Percentiles rank a stretch among this genome's conserved stretches.
Evolutionary conservation across 2,797 vertebrate species (phyloP).

Genomic region (Notamacropus eugenii): DNA sequence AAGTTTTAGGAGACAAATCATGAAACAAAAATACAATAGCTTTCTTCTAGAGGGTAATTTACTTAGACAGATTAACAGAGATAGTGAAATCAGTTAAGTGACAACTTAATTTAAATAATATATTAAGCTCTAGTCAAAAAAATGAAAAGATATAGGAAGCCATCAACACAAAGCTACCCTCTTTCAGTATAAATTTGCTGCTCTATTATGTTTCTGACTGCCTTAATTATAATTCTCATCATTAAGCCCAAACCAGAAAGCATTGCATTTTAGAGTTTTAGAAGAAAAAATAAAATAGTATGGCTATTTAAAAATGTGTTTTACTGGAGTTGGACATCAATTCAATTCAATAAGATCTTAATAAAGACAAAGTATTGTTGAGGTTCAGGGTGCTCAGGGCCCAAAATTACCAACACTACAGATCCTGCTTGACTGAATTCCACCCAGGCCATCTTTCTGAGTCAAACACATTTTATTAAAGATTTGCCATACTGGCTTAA

Average conservation of each 20-base stretch:
- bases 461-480: no score
- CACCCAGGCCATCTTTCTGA: no score
- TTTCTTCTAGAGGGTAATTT: conserved; percentile 41
- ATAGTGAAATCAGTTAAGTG: conserved; percentile 36
- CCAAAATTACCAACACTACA: no score
- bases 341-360: not conserved
- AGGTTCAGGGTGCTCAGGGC: no score
- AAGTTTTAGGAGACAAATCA: conserved; percentile 50
- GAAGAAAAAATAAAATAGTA: not conserved
- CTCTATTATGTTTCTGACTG: conserved; percentile 5
- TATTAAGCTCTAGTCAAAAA: conserved; percentile 45
- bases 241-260: not conserved
- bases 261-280: not conserved
- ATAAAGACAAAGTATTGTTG: no score
- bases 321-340: not conserved
- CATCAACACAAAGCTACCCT: conserved; percentile 34
- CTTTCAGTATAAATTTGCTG: conserved; percentile 17
- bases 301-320: no score
- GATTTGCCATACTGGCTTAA: no score
- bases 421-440: no score
- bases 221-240: conserved; percentile 44
- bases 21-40: conserved; percentile 34
- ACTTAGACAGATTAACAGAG: conserved; percentile 41
- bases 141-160: conserved; percentile 25
- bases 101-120: conserved; percentile 59